Evolutionary conservation across 1,140 invertebrate species (phyloP).

Genomic region (Dendrolimus kikuchii): DNA sequence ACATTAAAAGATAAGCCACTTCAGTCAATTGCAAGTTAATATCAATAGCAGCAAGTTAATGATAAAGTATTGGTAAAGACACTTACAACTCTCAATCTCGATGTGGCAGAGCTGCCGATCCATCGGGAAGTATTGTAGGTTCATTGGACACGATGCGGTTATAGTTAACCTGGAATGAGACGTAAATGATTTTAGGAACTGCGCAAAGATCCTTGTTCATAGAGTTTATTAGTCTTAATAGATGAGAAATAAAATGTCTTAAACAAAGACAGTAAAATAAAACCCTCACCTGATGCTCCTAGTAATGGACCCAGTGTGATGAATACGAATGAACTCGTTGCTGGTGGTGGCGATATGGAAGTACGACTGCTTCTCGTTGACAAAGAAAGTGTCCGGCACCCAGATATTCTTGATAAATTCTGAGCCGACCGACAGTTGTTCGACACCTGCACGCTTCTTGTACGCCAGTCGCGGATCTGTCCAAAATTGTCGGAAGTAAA

Average conservation of each 20-base stretch:
- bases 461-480: conserved; percentile 95
- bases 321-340: conserved; percentile 97
- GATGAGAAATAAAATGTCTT: too few relatives aligned
- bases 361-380: conserved; percentile 98
- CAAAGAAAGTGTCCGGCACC: conserved; percentile 99
- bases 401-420: conserved; percentile 98
- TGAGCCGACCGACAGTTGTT: conserved; percentile 91
- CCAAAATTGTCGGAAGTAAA: conserved; percentile 99
- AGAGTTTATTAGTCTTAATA: too few relatives aligned
- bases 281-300: conserved; percentile 91
- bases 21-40: too few relatives aligned
- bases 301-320: conserved; percentile 94
- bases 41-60: too few relatives aligned
- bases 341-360: conserved; percentile 98
- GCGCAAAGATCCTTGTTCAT: too few relatives aligned
- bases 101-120: conserved; percentile 97
- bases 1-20: too few relatives aligned
- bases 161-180: conserved; percentile 65
- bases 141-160: conserved; percentile 98
- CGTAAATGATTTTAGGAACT: neutral
- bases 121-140: conserved; percentile 98
- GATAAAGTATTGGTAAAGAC: conserved; percentile 26
- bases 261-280: neutral
- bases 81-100: conserved; percentile 99
- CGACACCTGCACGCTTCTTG: conserved; percentile 87